These are phyloP conservation scores for Pseudococcus jackbeardsleyi DNA, from an alignment of 2,888 invertebrate genomes.

Conservation along the genomic window DNA sequence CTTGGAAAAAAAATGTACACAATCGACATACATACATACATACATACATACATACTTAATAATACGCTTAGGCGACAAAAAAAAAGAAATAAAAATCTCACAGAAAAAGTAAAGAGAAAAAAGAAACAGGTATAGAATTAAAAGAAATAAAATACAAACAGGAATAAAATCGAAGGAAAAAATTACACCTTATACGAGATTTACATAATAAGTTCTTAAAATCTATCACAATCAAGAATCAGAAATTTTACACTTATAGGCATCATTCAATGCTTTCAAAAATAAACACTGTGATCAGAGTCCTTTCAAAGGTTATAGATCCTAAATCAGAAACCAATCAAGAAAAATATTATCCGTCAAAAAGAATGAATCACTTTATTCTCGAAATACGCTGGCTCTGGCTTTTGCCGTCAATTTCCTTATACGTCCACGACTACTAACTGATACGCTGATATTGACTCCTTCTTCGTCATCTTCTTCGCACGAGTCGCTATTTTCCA, in stretches of 20 bases:
- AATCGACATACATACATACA: background rate
- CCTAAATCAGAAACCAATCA: background rate
- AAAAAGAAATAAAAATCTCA: background rate
- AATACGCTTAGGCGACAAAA: background rate
- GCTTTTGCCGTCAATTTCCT: slow-evolving; percentile 86
- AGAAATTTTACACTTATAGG: background rate
- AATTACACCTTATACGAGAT: background rate
- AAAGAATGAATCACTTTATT: background rate
- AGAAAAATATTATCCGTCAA: background rate
- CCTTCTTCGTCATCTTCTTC: slow-evolving; percentile 67
- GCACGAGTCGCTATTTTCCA: slow-evolving; percentile 63
- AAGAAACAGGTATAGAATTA: background rate
- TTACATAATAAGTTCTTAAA: background rate
- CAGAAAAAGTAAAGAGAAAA: background rate
- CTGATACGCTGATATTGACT: slow-evolving; percentile 71
- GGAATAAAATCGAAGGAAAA: slow-evolving; percentile 6
- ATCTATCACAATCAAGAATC: slow-evolving; percentile 13
- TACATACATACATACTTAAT: background rate
- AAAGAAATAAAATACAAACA: background rate
- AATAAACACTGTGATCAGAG: background rate
- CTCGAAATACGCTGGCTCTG: slow-evolving; percentile 72
- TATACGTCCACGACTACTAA: slow-evolving; percentile 87
- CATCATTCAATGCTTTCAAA: background rate
- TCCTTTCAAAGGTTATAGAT: background rate
- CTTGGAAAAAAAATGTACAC: background rate